Conservation (phyloP, 2,888 invertebrate genomes). For the Leptothorax acervorum region DNA sequence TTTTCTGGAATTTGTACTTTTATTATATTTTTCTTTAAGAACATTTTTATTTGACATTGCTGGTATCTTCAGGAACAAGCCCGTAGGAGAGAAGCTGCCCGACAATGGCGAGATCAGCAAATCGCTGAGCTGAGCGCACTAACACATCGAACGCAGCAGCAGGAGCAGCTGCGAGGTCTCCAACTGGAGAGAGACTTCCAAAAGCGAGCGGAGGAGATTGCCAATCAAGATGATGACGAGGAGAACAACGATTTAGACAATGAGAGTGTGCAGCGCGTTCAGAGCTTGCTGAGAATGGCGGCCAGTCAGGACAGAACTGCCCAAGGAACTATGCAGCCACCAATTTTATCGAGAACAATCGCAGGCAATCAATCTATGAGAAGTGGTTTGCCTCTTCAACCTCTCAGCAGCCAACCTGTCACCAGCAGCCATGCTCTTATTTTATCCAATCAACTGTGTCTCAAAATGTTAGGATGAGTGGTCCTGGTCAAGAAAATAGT, state of each 20-base stretch:
- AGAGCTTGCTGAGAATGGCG: constrained; percentile 86
- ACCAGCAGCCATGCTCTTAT: constrained; percentile 19
- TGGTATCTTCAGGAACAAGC: constrained; percentile 87
- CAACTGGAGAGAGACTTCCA: constrained; percentile 98
- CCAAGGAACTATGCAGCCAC: constrained; percentile 76
- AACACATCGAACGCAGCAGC: constrained; percentile 90
- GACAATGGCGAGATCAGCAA: constrained; percentile 94
- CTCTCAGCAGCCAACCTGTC: constrained; percentile 79
- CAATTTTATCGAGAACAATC: constrained; percentile 78
- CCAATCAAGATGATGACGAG: constrained; percentile 90
- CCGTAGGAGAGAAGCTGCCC: constrained; percentile 91
- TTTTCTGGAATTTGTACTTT: not conserved
- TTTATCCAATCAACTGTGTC: constrained; percentile 14
- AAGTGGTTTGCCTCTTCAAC: constrained; percentile 79
- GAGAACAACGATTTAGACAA: constrained; percentile 85
- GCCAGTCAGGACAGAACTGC: constrained; percentile 80
- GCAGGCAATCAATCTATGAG: constrained; percentile 80
- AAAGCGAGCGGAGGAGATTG: constrained; percentile 93
- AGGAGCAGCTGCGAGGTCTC: constrained; percentile 95
- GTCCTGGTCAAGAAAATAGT: constrained; percentile 70
- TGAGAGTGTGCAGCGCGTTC: constrained; percentile 85
- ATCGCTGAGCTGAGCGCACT: constrained; percentile 92
- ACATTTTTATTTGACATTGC: not conserved
- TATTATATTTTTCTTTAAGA: not conserved
- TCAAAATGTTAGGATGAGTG: constrained; percentile 65